Conservation (phyloP, 2,113 vertebrate genomes). For the Etheostoma cragini region DNA sequence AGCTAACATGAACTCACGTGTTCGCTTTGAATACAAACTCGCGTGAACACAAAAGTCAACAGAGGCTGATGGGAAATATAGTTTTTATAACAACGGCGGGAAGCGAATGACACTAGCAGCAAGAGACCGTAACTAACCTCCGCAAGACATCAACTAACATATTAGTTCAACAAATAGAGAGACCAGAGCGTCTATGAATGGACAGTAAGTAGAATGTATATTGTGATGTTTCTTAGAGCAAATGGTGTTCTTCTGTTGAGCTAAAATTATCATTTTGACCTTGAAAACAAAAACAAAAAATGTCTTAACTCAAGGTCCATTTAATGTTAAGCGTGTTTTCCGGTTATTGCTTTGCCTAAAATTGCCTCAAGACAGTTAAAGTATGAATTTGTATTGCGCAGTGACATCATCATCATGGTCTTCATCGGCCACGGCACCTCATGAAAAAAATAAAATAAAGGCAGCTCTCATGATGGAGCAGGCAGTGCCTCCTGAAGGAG, state of each 20-base stretch:
- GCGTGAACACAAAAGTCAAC: not conserved
- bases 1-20: conserved; percentile 27
- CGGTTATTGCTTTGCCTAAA: not conserved
- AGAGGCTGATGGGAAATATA: conserved; percentile 65
- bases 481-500: not conserved
- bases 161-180: not conserved
- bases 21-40: not conserved
- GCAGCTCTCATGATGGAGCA: not conserved
- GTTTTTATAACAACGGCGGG: not conserved
- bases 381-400: not conserved
- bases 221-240: not conserved
- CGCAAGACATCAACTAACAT: not conserved
- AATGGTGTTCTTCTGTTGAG: not conserved
- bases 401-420: not conserved
- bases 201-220: not conserved
- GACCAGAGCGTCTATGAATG: not conserved
- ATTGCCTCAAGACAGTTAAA: not conserved
- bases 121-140: not conserved
- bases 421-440: not conserved
- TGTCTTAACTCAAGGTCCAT: too few relatives aligned
- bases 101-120: not conserved
- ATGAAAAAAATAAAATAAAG: too few relatives aligned
- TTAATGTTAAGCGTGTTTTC: too few relatives aligned
- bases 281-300: not conserved
- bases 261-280: not conserved